Evolutionary conservation across 2,113 vertebrate genomes (phyloP).

Genomic region (Mohoua ochrocephala): DNA sequence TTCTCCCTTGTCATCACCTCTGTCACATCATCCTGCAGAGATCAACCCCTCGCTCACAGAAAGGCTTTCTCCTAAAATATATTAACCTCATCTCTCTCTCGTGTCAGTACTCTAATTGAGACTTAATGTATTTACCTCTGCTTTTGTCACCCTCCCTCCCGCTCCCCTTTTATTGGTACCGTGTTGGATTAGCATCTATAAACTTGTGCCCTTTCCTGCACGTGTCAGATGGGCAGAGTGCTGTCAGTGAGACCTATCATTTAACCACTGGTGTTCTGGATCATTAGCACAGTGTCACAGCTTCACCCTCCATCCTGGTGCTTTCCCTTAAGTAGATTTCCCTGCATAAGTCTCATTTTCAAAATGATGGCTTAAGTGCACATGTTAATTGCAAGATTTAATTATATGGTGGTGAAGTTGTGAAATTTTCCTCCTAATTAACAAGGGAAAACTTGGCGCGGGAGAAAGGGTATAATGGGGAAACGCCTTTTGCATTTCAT

Average conservation of each 20-base stretch:
- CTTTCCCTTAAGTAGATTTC: background rate
- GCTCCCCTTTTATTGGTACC: background rate
- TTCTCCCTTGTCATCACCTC: conserved; percentile 11
- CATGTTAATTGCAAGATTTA: conserved; percentile 54
- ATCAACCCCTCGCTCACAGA: background rate
- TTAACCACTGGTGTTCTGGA: conserved; percentile 13
- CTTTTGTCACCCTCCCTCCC: background rate
- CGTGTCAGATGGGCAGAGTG: background rate
- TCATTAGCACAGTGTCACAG: background rate
- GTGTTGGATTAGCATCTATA: background rate
- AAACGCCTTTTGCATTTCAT: background rate
- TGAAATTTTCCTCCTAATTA: conserved; percentile 49
- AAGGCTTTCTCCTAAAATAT: conserved; percentile 30
- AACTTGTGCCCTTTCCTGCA: background rate
- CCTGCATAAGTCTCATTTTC: conserved; percentile 1
- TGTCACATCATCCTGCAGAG: conserved; percentile 4
- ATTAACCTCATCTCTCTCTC: background rate
- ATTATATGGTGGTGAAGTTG: conserved; percentile 20
- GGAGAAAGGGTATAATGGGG: background rate
- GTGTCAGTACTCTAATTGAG: conserved; percentile 17
- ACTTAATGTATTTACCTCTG: conserved; percentile 55
- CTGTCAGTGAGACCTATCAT: conserved; percentile 19
- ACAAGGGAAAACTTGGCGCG: background rate
- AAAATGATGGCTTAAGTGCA: conserved; percentile 28
- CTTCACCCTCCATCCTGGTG: background rate